Evolutionary conservation across 2,113 vertebrate species (phyloP).

Genomic region (Plecotus auritus): DNA sequence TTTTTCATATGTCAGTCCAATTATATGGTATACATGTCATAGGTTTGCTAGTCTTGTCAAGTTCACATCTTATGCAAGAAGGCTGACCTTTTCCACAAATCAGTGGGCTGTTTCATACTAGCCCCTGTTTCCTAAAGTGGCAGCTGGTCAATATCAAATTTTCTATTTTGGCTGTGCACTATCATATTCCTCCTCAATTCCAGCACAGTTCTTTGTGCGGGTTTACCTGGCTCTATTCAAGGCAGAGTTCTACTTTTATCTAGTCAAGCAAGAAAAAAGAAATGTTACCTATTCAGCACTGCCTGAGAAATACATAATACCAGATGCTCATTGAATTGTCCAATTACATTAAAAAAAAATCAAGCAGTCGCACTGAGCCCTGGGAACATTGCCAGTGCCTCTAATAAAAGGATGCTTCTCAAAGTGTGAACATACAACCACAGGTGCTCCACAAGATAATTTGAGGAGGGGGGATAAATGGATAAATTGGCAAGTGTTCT

Average conservation of each 20-base stretch:
- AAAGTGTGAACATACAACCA: background rate
- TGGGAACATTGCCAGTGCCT: background rate
- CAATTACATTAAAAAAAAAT: background rate
- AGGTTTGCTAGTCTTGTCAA: background rate
- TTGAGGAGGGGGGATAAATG: background rate
- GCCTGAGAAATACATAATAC: background rate
- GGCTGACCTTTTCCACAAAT: slow-evolving; percentile 21
- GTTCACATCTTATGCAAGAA: background rate
- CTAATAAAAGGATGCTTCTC: background rate
- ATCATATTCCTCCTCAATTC: background rate
- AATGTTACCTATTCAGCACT: background rate
- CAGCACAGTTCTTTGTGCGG: background rate
- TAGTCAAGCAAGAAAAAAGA: background rate
- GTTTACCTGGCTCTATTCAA: background rate
- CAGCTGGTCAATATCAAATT: background rate
- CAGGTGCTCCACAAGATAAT: background rate
- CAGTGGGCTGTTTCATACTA: background rate
- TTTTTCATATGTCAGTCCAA: background rate
- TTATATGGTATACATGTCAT: background rate
- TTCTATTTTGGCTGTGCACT: background rate
- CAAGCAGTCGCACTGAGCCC: background rate
- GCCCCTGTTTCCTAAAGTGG: background rate
- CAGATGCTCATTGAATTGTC: background rate
- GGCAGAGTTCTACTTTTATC: background rate
- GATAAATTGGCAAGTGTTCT: background rate